A percentile compares a stretch with the other conserved stretches of the same genome.
These are phyloP conservation scores for Nowickia ferox DNA, from an alignment of 2,888 invertebrate species.

Conservation along the genomic window DNA sequence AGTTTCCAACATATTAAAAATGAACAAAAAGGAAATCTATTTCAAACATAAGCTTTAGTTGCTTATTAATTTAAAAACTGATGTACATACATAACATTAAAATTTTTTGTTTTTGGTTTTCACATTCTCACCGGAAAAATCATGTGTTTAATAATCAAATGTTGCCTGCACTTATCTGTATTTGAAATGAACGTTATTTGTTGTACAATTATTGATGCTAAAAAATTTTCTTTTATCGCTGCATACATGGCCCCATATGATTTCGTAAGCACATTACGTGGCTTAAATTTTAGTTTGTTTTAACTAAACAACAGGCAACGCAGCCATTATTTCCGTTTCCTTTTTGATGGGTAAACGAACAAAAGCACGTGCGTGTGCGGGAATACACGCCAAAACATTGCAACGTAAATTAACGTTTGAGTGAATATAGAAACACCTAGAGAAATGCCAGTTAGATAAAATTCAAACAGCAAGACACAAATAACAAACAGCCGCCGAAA, in stretches of 20 bases:
- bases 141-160: constrained; percentile 4
- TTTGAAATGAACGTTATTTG: constrained; percentile 8
- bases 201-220: constrained; percentile 36
- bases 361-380: not conserved
- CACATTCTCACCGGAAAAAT: constrained; percentile 10
- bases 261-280: constrained; percentile 47
- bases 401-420: constrained; percentile 4
- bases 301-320: constrained; percentile 7
- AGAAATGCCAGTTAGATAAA: not conserved
- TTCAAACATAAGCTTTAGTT: not conserved
- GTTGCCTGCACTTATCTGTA: not conserved
- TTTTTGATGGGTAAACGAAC: not conserved
- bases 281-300: constrained; percentile 20
- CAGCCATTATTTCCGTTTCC: constrained; percentile 53
- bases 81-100: not conserved
- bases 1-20: not conserved
- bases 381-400: not conserved
- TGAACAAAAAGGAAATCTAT: not conserved
- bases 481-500: no score
- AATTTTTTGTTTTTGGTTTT: constrained; percentile 12
- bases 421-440: not conserved
- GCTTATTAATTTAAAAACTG: not conserved
- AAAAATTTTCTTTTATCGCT: constrained; percentile 18
- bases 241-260: constrained; percentile 25
- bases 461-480: not conserved